Evolutionary conservation across 2,113 vertebrate species (phyloP), one percentile per base, ranked within the genome.

Genomic region (Chrysochloris asiatica): DNA sequence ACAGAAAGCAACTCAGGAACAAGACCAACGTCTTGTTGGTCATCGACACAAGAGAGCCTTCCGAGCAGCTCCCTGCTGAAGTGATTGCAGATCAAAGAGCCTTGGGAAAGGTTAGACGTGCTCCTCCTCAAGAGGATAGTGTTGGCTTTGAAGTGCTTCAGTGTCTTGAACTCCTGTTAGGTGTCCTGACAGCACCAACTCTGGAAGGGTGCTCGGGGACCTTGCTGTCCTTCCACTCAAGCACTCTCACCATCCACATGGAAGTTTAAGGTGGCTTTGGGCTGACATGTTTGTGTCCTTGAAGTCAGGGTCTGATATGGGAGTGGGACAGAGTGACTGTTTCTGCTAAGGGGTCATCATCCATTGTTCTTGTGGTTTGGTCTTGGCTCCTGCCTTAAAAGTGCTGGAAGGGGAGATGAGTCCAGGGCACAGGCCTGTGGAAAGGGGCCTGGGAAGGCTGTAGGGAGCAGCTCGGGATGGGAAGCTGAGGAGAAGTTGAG

Each of bases 381-480:
- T 54, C 54, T 56, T 85, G 81, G 59, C 50, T 12, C 45, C 52
- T 82, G 77, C 78, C 22, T 33, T 78, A 54, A 67, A 48, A 48
- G 54, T 69, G 75, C 10, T 11, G 24, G 86, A 81, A 71, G 21
- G 50, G 52, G 28, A 52, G 50, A 41, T 8, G 3, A 2, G 11
- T 22, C 61, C 85, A 56, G 48, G 43, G 43, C 2, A 0, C 22
- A 63, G 61, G 72, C 8, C 59, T 56, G 54, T 56, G 71, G n/a
- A 52, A 19, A 19, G 50, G 50, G 13, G 13, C 19, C 50, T 16
- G 50, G 50, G 19, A 67, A 54, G 48, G 76, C 73, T 83, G 0
- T 3, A 3, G 45, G 36, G 21, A 10, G n/a, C 11, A 8, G 8
- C 6, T 43, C 17, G 8, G 26, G 11, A 13, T 0, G 12, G 69